A percentile compares a stretch with the other conserved stretches of the same genome.
Conservation (phyloP, 2,797 vertebrate species). For the Anolis apletophallus region DNA sequence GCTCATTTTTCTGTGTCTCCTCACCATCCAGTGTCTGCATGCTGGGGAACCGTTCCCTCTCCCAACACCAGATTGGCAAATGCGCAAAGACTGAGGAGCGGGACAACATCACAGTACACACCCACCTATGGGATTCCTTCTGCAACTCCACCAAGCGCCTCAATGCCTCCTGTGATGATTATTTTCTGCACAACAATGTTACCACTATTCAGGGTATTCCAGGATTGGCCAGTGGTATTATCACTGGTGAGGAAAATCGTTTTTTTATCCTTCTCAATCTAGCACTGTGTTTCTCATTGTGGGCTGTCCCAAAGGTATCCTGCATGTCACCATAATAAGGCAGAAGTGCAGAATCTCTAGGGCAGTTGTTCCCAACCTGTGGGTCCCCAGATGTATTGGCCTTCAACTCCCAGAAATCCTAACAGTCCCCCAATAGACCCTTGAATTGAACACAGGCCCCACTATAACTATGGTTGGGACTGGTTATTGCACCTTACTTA, state of each 20-base stretch:
- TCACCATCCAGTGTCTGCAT: constrained; percentile 80
- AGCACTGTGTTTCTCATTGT: neutral
- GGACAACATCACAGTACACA: constrained; percentile 75
- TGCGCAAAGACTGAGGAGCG: constrained; percentile 81
- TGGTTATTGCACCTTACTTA: no score
- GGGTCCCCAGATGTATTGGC: no score
- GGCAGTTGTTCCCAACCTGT: no score
- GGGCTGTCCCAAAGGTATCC: neutral
- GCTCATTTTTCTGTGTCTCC: constrained; percentile 1
- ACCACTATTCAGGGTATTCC: constrained; percentile 84
- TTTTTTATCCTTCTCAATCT: neutral
- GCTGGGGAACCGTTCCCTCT: constrained; percentile 89
- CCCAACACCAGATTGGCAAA: constrained; percentile 72
- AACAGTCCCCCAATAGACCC: no score
- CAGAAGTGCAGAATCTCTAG: neutral
- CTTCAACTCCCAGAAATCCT: no score
- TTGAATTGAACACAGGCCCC: no score
- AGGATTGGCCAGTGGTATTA: constrained; percentile 85
- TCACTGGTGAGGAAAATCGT: constrained; percentile 80
- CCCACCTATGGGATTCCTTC: constrained; percentile 83
- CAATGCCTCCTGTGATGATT: constrained; percentile 85
- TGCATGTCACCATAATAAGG: neutral
- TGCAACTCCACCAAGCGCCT: constrained; percentile 77
- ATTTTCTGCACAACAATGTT: constrained; percentile 84
- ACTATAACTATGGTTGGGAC: no score